phyloP scores from a whole-genome alignment of 2,797 vertebrate species.

The Mareca strepera region DNA sequence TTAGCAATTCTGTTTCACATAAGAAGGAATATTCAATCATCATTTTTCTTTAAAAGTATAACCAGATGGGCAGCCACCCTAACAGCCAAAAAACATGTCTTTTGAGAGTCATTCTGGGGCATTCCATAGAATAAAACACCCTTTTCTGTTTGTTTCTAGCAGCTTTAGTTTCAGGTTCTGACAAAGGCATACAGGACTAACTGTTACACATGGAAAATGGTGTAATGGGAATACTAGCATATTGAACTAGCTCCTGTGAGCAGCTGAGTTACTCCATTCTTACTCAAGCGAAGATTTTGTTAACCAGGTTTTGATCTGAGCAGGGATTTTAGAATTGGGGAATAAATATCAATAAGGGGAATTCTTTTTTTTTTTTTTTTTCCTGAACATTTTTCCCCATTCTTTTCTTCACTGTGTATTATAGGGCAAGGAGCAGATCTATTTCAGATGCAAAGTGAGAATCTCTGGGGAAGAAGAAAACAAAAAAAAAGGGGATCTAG shows the following conservation, averaged over 20 bases:
- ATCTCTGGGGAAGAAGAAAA: not conserved
- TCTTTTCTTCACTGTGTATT: not conserved
- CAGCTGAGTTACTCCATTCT: not conserved
- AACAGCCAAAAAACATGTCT: slow-evolving; percentile 63
- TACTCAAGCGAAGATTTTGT: not conserved
- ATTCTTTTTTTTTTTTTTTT: not conserved
- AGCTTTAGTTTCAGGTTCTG: slow-evolving; percentile 55
- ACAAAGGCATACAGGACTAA: slow-evolving; percentile 6
- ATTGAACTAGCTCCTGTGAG: slow-evolving; percentile 44
- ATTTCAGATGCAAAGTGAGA: not conserved
- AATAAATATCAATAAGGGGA: not conserved
- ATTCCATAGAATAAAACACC: slow-evolving; percentile 54
- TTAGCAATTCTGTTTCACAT: slow-evolving; percentile 71
- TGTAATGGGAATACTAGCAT: not conserved
- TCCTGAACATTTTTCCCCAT: not conserved
- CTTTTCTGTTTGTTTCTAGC: slow-evolving; percentile 41
- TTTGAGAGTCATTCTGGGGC: slow-evolving; percentile 42
- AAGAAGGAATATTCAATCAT: slow-evolving; percentile 69
- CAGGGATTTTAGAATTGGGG: not conserved
- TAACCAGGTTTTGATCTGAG: not conserved
- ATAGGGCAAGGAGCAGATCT: not conserved
- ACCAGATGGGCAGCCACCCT: slow-evolving; percentile 68
- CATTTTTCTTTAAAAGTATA: slow-evolving; percentile 68
- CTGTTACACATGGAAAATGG: slow-evolving; percentile 23
- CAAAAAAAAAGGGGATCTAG: not conserved